Evolutionary conservation across 2,888 invertebrate genomes (phyloP), one percentile per base, ranked within the genome.

Genomic region (Sesamia inferens): DNA sequence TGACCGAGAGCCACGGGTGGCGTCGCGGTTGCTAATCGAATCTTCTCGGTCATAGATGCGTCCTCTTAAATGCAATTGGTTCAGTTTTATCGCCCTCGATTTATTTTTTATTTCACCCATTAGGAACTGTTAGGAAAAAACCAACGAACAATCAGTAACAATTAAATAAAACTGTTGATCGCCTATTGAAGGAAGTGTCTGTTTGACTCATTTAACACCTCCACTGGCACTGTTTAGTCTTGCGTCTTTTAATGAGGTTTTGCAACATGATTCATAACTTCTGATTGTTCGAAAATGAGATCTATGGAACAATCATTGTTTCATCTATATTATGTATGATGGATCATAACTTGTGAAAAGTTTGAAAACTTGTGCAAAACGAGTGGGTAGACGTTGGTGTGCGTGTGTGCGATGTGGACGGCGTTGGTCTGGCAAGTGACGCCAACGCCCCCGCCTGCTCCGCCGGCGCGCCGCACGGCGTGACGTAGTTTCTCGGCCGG

Each of bases 381-480:
- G 74, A 84, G 77, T 87, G 87, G 77, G 82, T 64, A 68, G 62
- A 71, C 62, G 31, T 68, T 68, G 61, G 75, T 76, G 79, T 76
- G 71, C 76, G 81, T 87, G 83, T 84, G 85, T 83, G 78, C 82
- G 76, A 79, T 80, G 81, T 78, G 81, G 74, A 72, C 19, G 85
- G 84, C 79, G 87, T 88, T 85, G 83, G 90, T 90, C 88, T 91
- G 90, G 81, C 88, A 82, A 86, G 87, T 95, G 94, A 94, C 95
- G 95, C 93, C 93, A 94, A 91, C 92, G 91, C 91, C 92, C 90
- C 91, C 88, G 88, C 85, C 80, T 79, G 82, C 85, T 83, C 86
- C 80, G 76, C 72, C 82, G 85, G 83, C 87, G 73, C 87, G 86
- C 80, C 80, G 87, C 65, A 62, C 87, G 82, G 79, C 81, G 79